Base-by-base conservation (phyloP, 2,113 vertebrate genomes). In the Gallinago jamesoni region DNA sequence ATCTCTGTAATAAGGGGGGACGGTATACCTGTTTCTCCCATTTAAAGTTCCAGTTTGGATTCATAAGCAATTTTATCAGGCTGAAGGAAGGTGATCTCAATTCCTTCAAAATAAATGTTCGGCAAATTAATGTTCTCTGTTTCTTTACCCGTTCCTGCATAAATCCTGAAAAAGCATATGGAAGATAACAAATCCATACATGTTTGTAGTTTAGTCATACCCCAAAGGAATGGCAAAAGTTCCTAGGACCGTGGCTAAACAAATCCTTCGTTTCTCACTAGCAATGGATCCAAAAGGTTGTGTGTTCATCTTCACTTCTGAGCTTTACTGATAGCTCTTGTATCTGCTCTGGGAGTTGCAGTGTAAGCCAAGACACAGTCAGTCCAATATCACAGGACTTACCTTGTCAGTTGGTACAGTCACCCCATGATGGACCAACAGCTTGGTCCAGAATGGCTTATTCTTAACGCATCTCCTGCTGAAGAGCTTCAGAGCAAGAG, bases 51-150 rank as follows among this genome's bases (percentile, higher is more conserved):
- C 22, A 39, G 17, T 55, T 89, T 74, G 94, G 57, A 91, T 84
- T 93, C 84, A 86, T 56, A 84, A 70, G 41, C 8, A 89, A 69
- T 69, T 91, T 95, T 48, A 63, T 77, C 43, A 56, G 19, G 28
- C 39, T 92, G 87, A 93, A 93, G 72, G 62, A 94, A 73, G n/a
- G n/a, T 77, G 45, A 94, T 92, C 66, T 90, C 60, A 74, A 60
- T 84, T 82, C 27, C 72, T 84, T 73, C 76, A 87, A 83, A 94
- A 96, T 27, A 91, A 93, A 84, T 30, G 57, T 55, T 43, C 67
- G 64, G 56, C n/a, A 81, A 91, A 86, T 53, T 68, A 85, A 69
- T 94, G 84, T 93, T 84, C 70, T 68, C 33, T 82, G 73, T 93
- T 91, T 87, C 41, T 85, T 22, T 31, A 53, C 30, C 39, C 3